Conservation (phyloP, 1,140 invertebrate species). For the Drosophila tropicalis region DNA sequence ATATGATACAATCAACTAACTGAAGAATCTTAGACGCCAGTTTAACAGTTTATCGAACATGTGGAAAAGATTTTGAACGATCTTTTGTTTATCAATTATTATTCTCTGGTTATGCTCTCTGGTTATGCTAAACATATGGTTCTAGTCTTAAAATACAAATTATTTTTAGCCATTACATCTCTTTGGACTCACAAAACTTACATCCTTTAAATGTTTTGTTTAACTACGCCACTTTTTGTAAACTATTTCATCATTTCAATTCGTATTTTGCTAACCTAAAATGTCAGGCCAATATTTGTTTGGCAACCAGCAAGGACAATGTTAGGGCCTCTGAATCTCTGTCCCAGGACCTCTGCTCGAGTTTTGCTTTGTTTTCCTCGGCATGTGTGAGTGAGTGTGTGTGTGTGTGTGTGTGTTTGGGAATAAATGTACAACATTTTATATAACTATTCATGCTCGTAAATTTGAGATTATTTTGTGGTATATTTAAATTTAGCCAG, state of each 20-base stretch:
- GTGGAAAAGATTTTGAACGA: too few species aligned
- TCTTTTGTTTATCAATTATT: too few species aligned
- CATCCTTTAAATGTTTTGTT: conserved; percentile 13
- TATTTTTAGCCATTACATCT: too few species aligned
- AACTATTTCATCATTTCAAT: conserved; percentile 26
- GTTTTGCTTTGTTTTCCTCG: background rate
- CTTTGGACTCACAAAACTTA: too few species aligned
- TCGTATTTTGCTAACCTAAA: conserved; percentile 39
- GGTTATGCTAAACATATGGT: too few species aligned
- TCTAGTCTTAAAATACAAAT: too few species aligned
- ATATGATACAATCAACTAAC: too few species aligned
- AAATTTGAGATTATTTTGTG: conserved; percentile 76
- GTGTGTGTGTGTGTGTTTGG: conserved; percentile 51
- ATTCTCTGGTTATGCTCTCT: too few species aligned
- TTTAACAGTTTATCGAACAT: too few species aligned
- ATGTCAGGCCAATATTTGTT: conserved; percentile 45
- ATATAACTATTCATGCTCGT: conserved; percentile 70
- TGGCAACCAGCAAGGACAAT: conserved; percentile 21
- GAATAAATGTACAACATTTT: conserved; percentile 75
- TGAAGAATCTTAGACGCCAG: too few species aligned
- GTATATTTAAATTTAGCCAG: conserved; percentile 68
- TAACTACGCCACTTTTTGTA: conserved; percentile 32
- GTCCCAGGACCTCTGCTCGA: conserved; percentile 24
- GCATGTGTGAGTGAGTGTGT: conserved; percentile 23
- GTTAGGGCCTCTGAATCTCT: conserved; percentile 6